Percentiles rank a stretch among this genome's conserved stretches.
Evolutionary conservation across 2,113 vertebrate species (phyloP).

Genomic region (Irena cyanogastra): DNA sequence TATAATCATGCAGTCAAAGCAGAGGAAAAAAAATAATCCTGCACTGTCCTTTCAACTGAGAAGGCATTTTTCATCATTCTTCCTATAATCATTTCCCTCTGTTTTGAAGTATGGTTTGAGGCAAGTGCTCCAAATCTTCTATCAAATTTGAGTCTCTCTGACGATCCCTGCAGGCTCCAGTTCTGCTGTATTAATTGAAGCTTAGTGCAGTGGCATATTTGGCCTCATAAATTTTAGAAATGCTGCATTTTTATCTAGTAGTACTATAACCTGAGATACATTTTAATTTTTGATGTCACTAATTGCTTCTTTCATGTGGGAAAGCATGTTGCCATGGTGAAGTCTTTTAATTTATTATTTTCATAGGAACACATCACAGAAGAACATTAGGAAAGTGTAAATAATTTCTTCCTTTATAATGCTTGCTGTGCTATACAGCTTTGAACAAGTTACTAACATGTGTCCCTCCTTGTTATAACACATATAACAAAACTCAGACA

Average conservation of each 20-base stretch:
- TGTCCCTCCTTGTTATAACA: background rate
- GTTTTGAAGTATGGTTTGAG: conserved; percentile 24
- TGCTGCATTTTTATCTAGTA: background rate
- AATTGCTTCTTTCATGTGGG: background rate
- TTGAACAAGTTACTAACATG: conserved; percentile 4
- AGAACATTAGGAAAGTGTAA: background rate
- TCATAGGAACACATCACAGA: background rate
- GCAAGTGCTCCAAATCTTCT: background rate
- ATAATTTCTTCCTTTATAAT: background rate
- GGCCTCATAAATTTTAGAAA: conserved; percentile 27
- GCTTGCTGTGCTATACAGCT: background rate
- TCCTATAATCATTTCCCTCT: background rate
- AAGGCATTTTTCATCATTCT: conserved; percentile 17
- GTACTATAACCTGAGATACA: background rate
- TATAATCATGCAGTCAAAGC: background rate
- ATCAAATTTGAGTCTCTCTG: background rate
- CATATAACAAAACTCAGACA: background rate
- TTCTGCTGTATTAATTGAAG: conserved; percentile 10
- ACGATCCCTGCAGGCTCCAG: background rate
- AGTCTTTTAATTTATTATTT: background rate
- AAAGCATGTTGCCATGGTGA: background rate
- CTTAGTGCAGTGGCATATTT: background rate
- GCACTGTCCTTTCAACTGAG: background rate
- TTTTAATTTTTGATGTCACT: background rate
- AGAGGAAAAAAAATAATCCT: background rate